phyloP scores from a whole-genome alignment of 2,113 vertebrate species.

The Agapornis roseicollis region DNA sequence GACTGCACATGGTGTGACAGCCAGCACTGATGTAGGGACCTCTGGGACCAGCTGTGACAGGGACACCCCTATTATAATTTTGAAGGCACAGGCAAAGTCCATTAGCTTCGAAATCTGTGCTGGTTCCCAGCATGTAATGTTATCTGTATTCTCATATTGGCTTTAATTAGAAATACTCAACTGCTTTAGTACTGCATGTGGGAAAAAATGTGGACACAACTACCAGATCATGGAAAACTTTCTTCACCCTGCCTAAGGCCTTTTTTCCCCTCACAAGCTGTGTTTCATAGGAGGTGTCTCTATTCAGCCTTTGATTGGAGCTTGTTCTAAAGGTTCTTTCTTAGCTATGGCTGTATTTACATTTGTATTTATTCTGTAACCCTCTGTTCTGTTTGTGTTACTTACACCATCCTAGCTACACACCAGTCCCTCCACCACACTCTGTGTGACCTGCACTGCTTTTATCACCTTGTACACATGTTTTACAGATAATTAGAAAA shows the following conservation, averaged over 20 bases:
- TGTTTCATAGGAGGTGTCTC: not conserved
- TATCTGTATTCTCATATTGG: not conserved
- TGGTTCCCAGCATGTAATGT: not conserved
- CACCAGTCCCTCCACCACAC: not conserved
- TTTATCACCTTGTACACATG: not conserved
- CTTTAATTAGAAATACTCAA: not conserved
- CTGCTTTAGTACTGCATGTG: not conserved
- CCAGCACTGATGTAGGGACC: not conserved
- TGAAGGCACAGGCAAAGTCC: not conserved
- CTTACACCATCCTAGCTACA: not conserved
- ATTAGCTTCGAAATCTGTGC: not conserved
- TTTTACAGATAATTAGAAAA: not conserved
- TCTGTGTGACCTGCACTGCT: not conserved
- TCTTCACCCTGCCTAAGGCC: not conserved
- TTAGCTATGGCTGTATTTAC: not conserved
- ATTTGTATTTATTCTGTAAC: not conserved
- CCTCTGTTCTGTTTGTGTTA: not conserved
- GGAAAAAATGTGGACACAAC: slow-evolving; percentile 6
- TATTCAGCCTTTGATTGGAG: not conserved
- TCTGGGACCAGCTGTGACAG: not conserved
- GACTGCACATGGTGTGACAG: not conserved
- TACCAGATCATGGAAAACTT: not conserved
- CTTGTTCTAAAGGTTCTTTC: not conserved
- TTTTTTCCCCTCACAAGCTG: not conserved
- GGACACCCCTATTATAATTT: not conserved